Percentiles rank a stretch among this genome's conserved stretches.
Evolutionary conservation across 2,113 vertebrate genomes (phyloP).

Genomic region (Polyodon spathula): DNA sequence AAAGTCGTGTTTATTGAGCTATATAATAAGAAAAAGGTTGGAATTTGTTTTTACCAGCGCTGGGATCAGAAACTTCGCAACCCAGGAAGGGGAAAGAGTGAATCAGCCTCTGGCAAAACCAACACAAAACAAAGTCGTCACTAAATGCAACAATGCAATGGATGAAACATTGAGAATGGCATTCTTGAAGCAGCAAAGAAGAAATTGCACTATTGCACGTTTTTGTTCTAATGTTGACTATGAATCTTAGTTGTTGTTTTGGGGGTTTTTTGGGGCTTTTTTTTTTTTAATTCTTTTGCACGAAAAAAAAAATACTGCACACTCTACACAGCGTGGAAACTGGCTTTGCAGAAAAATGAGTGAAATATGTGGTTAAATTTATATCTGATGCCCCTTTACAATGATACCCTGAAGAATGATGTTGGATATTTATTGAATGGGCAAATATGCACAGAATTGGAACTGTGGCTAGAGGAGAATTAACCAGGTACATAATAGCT

Average conservation of each 20-base stretch:
- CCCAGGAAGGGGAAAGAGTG: constrained; percentile 46
- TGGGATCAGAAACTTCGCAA: constrained; percentile 67
- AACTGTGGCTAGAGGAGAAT: not conserved
- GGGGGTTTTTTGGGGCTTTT: constrained; percentile 41
- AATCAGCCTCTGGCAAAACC: constrained; percentile 29
- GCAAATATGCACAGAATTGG: constrained; percentile 5
- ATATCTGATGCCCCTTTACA: not conserved
- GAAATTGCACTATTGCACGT: constrained; percentile 83
- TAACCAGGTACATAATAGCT: constrained; percentile 6
- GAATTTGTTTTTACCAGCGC: constrained; percentile 40
- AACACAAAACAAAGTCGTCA: constrained; percentile 39
- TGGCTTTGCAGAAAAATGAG: not conserved
- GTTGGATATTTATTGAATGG: constrained; percentile 14
- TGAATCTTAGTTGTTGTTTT: constrained; percentile 45
- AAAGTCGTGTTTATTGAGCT: not conserved
- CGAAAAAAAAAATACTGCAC: too few relatives aligned
- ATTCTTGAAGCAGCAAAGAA: constrained; percentile 55
- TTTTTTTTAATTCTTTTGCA: constrained; percentile 31
- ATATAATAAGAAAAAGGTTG: not conserved
- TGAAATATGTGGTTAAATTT: constrained; percentile 2
- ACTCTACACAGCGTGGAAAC: not conserved
- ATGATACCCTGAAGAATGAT: constrained; percentile 12
- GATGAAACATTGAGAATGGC: constrained; percentile 47
- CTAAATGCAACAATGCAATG: constrained; percentile 33
- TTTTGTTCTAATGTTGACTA: constrained; percentile 61